Evolutionary conservation across 2,113 vertebrate species (phyloP).

Genomic region (Puffinus mauretanicus): DNA sequence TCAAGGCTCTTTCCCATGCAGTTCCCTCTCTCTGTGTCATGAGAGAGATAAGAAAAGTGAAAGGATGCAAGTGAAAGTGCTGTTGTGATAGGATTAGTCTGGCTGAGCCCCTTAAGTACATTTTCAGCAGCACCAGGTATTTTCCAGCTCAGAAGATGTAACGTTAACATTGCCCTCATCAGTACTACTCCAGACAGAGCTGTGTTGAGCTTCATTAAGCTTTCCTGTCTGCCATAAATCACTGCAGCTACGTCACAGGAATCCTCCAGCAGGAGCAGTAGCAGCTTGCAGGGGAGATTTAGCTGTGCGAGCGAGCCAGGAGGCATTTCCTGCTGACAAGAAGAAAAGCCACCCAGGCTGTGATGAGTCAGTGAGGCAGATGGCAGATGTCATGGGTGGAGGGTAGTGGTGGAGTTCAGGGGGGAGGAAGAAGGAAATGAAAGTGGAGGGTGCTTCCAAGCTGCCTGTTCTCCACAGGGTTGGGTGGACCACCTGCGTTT

Average conservation of each 20-base stretch:
- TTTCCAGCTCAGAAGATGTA: not conserved
- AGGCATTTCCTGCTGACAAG: not conserved
- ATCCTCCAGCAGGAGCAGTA: not conserved
- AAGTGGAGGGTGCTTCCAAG: not conserved
- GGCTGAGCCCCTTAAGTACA: not conserved
- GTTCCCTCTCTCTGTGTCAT: not conserved
- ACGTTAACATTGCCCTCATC: not conserved
- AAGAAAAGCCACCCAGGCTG: slow-evolving; percentile 49
- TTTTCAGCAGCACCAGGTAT: not conserved
- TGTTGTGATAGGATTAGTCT: not conserved
- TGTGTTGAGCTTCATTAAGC: not conserved
- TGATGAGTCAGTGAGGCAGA: slow-evolving; percentile 32
- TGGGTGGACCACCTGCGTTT: not conserved
- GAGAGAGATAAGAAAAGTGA: not conserved
- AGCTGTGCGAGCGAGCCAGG: not conserved
- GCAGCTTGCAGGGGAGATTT: not conserved
- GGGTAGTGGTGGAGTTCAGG: not conserved
- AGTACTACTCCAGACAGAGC: not conserved
- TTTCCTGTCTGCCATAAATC: not conserved
- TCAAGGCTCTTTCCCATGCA: not conserved
- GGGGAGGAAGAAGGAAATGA: not conserved
- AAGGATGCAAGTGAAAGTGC: not conserved
- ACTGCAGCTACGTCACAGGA: not conserved
- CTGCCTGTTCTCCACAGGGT: not conserved
- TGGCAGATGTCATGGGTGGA: slow-evolving; percentile 1